phyloP scores from a whole-genome alignment of 1,140 invertebrate genomes.

The Brachionus plicatilis region DNA sequence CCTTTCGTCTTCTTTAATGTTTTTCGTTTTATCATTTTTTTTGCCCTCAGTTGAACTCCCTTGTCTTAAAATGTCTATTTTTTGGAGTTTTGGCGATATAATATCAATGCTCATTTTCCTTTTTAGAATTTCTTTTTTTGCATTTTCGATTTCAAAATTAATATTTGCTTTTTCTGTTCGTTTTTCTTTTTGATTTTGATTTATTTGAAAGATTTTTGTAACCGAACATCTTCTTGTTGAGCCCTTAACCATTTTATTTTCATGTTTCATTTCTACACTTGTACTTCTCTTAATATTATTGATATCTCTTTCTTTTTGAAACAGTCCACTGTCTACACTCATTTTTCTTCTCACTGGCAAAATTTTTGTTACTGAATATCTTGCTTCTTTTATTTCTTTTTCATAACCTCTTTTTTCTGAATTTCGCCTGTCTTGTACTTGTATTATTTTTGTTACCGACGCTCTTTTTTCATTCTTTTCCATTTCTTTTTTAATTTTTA shows the following conservation, averaged over 20 bases:
- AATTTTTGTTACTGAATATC: conserved; percentile 8
- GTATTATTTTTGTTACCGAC: conserved; percentile 2
- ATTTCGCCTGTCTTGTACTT: not conserved
- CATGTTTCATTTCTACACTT: not conserved
- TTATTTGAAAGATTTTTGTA: not conserved
- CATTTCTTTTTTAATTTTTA: too few relatives aligned
- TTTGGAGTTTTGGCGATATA: not conserved
- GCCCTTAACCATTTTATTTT: not conserved
- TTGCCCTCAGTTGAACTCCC: not conserved
- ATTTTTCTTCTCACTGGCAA: conserved; percentile 13
- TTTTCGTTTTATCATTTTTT: not conserved
- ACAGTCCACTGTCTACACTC: not conserved
- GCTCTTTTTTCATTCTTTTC: not conserved
- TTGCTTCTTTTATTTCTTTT: not conserved
- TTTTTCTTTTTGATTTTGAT: not conserved
- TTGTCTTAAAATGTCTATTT: not conserved
- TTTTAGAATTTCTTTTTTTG: conserved; percentile 7
- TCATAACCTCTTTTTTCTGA: not conserved
- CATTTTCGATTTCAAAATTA: not conserved
- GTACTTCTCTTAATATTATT: not conserved
- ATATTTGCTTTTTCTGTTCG: not conserved
- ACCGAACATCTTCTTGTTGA: not conserved
- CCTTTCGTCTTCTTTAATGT: not conserved
- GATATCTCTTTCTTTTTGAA: not conserved
- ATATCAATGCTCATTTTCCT: conserved; percentile 11